Evolutionary conservation across 2,797 vertebrate genomes (phyloP).

Genomic region (Dendrocincla tyrannina): DNA sequence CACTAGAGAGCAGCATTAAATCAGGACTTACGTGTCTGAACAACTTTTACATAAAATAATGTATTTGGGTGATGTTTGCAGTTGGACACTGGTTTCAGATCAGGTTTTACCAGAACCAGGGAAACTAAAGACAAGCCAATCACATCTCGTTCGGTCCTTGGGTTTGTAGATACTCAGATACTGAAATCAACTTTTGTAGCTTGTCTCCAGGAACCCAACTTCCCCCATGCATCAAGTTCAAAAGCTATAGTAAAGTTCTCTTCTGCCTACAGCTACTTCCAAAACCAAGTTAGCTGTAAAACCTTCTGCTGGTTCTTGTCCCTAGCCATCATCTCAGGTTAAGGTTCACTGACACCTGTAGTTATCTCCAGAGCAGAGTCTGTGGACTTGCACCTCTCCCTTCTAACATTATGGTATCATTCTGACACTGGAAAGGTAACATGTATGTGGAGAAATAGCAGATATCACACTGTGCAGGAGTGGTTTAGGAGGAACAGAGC

Average conservation of each 20-base stretch:
- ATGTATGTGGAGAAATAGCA: not conserved
- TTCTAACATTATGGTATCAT: not conserved
- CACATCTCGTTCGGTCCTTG: not conserved
- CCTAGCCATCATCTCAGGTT: not conserved
- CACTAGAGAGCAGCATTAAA: constrained; percentile 69
- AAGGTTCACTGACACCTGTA: not conserved
- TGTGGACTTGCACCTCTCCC: not conserved
- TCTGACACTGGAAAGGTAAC: not conserved
- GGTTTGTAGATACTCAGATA: not conserved
- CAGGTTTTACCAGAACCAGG: not conserved
- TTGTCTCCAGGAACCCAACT: not conserved
- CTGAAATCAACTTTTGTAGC: not conserved
- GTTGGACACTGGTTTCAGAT: not conserved
- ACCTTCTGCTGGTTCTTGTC: not conserved
- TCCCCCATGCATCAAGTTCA: not conserved
- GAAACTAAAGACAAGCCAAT: not conserved
- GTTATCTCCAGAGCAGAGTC: not conserved
- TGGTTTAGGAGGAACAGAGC: not conserved
- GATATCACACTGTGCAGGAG: not conserved
- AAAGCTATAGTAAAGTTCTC: not conserved
- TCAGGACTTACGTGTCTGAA: not conserved
- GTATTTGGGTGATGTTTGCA: not conserved
- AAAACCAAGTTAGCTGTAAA: not conserved
- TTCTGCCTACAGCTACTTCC: not conserved
- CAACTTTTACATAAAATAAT: not conserved